Evolutionary conservation across 2,797 vertebrate genomes (phyloP).

Genomic region (Lepilemur septentrionalis): DNA sequence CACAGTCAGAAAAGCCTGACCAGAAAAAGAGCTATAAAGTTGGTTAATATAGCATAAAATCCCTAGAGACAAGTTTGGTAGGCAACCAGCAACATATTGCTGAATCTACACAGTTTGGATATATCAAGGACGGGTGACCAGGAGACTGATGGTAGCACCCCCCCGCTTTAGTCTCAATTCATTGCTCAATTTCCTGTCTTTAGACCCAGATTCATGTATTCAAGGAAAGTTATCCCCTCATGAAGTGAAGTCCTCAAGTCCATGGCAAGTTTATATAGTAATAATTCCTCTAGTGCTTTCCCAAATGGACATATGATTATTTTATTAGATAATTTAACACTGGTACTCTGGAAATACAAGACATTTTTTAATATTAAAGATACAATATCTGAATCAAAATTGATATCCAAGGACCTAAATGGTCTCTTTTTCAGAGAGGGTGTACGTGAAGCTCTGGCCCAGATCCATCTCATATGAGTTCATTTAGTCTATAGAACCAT

Average conservation of each 20-base stretch:
- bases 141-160: not conserved
- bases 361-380: not conserved
- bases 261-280: not conserved
- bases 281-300: not conserved
- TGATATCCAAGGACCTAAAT: not conserved
- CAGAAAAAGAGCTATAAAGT: not conserved
- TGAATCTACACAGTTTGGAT: not conserved
- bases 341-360: not conserved
- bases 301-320: not conserved
- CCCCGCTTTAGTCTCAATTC: not conserved
- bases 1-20: not conserved
- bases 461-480: not conserved
- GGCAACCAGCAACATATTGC: not conserved
- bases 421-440: not conserved
- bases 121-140: not conserved
- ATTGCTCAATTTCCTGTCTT: not conserved
- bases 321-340: not conserved
- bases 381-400: not conserved
- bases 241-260: not conserved
- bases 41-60: not conserved
- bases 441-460: not conserved
- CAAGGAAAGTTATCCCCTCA: not conserved
- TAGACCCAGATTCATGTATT: not conserved
- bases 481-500: not conserved
- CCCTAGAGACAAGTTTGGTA: not conserved